phyloP scores from a whole-genome alignment of 1,140 invertebrate genomes.

The Musca domestica region DNA sequence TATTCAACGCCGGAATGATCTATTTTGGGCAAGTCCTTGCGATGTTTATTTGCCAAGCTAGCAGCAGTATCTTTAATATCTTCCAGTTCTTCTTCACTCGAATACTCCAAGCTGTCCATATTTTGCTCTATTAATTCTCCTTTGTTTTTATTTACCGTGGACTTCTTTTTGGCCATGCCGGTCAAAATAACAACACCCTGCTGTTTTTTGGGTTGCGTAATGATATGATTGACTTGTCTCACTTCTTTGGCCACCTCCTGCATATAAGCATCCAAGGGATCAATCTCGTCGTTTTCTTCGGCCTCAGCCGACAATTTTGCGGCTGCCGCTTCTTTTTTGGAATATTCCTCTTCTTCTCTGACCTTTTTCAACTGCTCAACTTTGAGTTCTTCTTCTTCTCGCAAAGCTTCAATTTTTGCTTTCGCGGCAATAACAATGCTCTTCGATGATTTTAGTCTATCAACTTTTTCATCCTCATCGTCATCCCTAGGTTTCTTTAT shows the following conservation, averaged over 20 bases:
- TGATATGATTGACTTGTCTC: constrained; percentile 80
- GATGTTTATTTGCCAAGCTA: constrained; percentile 83
- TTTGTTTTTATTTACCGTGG: constrained; percentile 69
- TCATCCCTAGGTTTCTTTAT: constrained; percentile 57
- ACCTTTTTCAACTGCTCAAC: not conserved
- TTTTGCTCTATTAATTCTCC: constrained; percentile 96
- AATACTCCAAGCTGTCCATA: constrained; percentile 96
- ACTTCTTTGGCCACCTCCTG: constrained; percentile 79
- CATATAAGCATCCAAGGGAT: constrained; percentile 97
- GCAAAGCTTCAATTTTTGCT: constrained; percentile 71
- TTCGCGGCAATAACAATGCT: constrained; percentile 52
- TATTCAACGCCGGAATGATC: constrained; percentile 84
- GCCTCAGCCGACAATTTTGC: constrained; percentile 32
- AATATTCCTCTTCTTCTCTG: not conserved
- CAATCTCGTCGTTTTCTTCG: constrained; percentile 73
- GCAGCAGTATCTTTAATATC: constrained; percentile 89
- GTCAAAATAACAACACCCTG: constrained; percentile 75
- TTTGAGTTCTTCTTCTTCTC: constrained; percentile 7
- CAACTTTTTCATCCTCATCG: constrained; percentile 58
- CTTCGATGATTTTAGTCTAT: constrained; percentile 56
- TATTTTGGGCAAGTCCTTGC: constrained; percentile 86
- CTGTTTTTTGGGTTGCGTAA: constrained; percentile 40
- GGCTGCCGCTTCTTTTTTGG: not conserved
- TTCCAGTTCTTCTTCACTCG: constrained; percentile 93
- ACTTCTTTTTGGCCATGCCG: constrained; percentile 86